Percentiles rank a stretch among this genome's conserved stretches.
Evolutionary conservation across 2,888 invertebrate species (phyloP).

Genomic region (Danaus chrysippus): DNA sequence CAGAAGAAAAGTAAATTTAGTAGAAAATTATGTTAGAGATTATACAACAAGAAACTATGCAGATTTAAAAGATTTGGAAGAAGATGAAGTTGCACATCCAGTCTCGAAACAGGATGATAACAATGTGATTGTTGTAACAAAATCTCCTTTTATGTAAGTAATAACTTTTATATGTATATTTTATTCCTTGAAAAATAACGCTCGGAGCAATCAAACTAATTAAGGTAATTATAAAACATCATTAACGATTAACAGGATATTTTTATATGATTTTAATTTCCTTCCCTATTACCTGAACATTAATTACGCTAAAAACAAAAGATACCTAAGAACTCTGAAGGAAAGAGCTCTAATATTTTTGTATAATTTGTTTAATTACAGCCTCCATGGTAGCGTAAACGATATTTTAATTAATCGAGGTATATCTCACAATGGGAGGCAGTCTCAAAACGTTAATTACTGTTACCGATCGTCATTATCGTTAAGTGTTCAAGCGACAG

Average conservation of each 20-base stretch:
- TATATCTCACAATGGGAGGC: neutral
- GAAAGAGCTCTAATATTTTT: neutral
- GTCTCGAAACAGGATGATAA: constrained; percentile 53
- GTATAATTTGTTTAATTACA: constrained; percentile 6
- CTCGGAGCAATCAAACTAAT: too few species aligned
- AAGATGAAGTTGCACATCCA: constrained; percentile 64
- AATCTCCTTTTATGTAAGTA: constrained; percentile 48
- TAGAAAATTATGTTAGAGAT: constrained; percentile 34
- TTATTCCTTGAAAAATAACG: too few species aligned
- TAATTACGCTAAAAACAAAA: too few species aligned
- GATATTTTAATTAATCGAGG: constrained; percentile 1
- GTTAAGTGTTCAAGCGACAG: constrained; percentile 1
- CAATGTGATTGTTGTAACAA: constrained; percentile 56
- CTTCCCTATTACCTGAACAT: too few species aligned
- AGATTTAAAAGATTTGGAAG: constrained; percentile 62
- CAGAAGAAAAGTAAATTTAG: constrained; percentile 35
- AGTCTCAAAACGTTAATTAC: constrained; percentile 2
- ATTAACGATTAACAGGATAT: neutral
- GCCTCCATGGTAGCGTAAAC: neutral
- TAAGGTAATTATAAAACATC: too few species aligned
- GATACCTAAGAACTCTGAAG: neutral
- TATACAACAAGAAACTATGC: constrained; percentile 47
- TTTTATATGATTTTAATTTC: neutral
- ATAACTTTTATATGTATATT: too few species aligned
- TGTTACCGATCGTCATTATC: constrained; percentile 1